phyloP scores from a whole-genome alignment of 2,797 vertebrate species.

The Scomberomorus guttatus region DNA sequence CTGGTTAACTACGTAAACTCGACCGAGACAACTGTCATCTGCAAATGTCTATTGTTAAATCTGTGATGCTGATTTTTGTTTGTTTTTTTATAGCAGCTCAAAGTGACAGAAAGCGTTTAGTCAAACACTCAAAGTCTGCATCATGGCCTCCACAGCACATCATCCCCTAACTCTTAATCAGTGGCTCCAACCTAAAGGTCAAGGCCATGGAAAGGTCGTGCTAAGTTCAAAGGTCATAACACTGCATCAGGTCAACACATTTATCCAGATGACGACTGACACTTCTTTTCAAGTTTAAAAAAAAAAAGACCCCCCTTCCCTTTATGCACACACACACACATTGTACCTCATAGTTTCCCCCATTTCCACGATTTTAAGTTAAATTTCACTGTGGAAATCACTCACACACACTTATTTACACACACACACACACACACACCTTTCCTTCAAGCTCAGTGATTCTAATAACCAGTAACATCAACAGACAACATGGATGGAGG shows the following conservation, averaged over 20 bases:
- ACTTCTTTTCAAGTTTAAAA: conserved; percentile 60
- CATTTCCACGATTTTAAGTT: conserved; percentile 19
- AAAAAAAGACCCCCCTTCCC: conserved; percentile 9
- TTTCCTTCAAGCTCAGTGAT: conserved; percentile 12
- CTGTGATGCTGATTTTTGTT: too few relatives aligned
- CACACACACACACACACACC: conserved; percentile 27
- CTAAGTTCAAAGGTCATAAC: conserved; percentile 63
- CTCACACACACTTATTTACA: conserved; percentile 40
- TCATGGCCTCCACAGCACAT: neutral
- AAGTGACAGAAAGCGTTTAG: neutral
- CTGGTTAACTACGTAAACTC: neutral
- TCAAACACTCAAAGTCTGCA: neutral
- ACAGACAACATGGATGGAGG: conserved; percentile 51
- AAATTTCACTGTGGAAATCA: conserved; percentile 22
- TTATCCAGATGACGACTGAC: conserved; percentile 32
- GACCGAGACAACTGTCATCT: too few relatives aligned
- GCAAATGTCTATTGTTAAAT: too few relatives aligned
- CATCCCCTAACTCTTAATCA: conserved; percentile 34
- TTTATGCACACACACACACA: conserved; percentile 23
- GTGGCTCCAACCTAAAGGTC: conserved; percentile 59
- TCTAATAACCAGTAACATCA: conserved; percentile 30
- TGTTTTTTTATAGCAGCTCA: neutral
- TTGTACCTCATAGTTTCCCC: neutral
- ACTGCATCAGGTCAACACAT: conserved; percentile 53
- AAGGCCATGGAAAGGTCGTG: conserved; percentile 76